phyloP scores from a whole-genome alignment of 2,888 invertebrate genomes.

The Alviniconcha strummeri region DNA sequence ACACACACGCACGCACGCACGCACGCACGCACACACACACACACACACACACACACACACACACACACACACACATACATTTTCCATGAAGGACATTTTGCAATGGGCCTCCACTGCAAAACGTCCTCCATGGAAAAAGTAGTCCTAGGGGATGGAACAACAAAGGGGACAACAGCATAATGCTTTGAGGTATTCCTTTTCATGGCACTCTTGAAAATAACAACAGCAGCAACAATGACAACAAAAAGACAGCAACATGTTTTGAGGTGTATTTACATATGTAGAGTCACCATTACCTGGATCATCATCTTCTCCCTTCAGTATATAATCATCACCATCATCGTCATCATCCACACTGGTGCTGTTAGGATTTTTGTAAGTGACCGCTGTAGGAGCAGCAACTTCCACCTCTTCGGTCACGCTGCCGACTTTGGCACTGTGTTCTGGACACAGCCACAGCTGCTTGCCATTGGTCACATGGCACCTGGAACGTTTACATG shows the following conservation, averaged over 20 bases:
- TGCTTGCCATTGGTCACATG: conserved; percentile 65
- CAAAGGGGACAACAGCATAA: too few relatives aligned
- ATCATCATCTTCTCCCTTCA: neutral
- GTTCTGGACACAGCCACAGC: conserved; percentile 68
- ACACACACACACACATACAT: neutral
- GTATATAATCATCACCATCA: neutral
- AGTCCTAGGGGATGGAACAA: too few relatives aligned
- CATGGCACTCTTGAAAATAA: neutral
- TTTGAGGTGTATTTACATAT: neutral
- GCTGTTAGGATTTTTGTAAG: neutral
- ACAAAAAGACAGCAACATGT: neutral
- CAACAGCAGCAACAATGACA: neutral
- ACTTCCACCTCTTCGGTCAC: conserved; percentile 38
- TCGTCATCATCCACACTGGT: neutral
- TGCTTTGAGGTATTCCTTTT: too few relatives aligned
- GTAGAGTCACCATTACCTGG: neutral
- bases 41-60: neutral
- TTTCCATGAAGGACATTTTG: neutral
- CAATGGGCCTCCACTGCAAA: too few relatives aligned
- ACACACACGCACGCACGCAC: neutral
- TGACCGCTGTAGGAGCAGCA: neutral
- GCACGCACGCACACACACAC: neutral
- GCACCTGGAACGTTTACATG: conserved; percentile 47
- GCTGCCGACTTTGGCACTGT: conserved; percentile 54
- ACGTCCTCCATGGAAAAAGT: too few relatives aligned